Conservation (phyloP, 2,888 invertebrate genomes). For the Drosophila subsilvestris region DNA sequence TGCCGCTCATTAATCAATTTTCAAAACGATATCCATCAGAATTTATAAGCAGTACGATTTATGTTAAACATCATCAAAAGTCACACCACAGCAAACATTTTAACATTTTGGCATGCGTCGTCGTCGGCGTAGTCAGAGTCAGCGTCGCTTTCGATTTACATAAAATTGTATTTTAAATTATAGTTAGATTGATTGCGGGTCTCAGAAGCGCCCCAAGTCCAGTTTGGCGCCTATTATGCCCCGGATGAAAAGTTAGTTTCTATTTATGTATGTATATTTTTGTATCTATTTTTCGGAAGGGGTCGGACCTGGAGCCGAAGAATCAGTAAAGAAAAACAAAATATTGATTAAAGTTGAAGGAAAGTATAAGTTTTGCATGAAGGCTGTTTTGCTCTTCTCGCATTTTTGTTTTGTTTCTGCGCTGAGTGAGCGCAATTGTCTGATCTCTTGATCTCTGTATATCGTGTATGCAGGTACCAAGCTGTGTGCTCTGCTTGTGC, state of each 20-base stretch:
- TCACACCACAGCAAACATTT: slow-evolving; percentile 59
- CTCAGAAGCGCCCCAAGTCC: slow-evolving; percentile 23
- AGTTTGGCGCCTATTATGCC: slow-evolving; percentile 39
- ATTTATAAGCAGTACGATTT: slow-evolving; percentile 75
- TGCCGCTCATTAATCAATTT: slow-evolving; percentile 71
- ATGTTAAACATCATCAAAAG: slow-evolving; percentile 76
- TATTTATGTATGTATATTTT: slow-evolving; percentile 26
- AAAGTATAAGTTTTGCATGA: neutral
- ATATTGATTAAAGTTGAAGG: neutral
- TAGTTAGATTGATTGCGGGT: slow-evolving; percentile 42
- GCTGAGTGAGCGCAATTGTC: neutral
- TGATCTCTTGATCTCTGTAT: neutral
- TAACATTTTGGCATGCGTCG: slow-evolving; percentile 70
- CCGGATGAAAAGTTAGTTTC: slow-evolving; percentile 30
- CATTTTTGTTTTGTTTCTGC: neutral
- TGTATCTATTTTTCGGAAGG: neutral
- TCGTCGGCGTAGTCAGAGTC: slow-evolving; percentile 28
- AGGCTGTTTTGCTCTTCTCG: neutral
- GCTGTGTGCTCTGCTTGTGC: too few relatives aligned
- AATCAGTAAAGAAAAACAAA: too few relatives aligned
- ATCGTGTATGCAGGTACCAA: too few relatives aligned
- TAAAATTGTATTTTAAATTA: slow-evolving; percentile 60
- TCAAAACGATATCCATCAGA: slow-evolving; percentile 72
- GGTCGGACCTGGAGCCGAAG: too few relatives aligned
- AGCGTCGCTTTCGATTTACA: slow-evolving; percentile 54